Conservation (phyloP, 2,888 invertebrate species). For the Lamellibrachia satsuma region DNA sequence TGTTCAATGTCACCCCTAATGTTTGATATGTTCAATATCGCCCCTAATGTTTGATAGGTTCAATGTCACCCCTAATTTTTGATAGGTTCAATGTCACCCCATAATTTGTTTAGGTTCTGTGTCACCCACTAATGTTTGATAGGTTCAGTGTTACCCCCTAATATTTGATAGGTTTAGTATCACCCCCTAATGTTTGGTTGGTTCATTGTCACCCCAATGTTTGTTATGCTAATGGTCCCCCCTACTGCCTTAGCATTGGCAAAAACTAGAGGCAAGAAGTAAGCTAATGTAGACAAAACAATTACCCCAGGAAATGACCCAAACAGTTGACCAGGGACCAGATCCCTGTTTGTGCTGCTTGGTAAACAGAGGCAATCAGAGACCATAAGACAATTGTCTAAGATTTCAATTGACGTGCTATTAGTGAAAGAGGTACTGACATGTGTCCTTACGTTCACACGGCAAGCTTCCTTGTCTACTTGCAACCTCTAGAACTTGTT, state of each 20-base stretch:
- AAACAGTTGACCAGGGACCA: background rate
- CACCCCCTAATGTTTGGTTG: background rate
- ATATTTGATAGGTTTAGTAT: no score
- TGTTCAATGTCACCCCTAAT: background rate
- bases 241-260: background rate
- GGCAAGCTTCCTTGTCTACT: no score
- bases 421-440: background rate
- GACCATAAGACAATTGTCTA: background rate
- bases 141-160: background rate
- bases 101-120: no score
- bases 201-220: background rate
- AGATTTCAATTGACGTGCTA: background rate
- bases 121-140: no score
- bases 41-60: background rate
- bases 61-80: no score
- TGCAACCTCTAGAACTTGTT: no score
- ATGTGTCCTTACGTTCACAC: background rate
- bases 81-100: no score
- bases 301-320: background rate
- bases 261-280: background rate
- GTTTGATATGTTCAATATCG: background rate
- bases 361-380: background rate
- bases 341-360: background rate
- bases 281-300: background rate
- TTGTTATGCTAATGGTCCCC: background rate